Evolutionary conservation across 2,113 vertebrate genomes (phyloP), one percentile per base, ranked within the genome.

Genomic region (Pelecanus crispus): DNA sequence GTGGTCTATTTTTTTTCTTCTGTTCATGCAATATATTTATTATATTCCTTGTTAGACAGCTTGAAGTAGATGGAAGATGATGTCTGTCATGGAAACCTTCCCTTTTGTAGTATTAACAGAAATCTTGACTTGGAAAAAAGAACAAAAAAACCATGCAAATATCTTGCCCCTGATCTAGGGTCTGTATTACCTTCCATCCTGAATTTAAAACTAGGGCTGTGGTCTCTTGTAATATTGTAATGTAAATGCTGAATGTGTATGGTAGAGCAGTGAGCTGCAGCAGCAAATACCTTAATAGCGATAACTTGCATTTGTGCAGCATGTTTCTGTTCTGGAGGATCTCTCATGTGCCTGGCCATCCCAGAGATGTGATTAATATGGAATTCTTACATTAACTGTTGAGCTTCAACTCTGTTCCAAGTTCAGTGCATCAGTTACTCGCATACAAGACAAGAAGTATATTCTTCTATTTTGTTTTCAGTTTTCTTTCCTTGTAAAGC

Each of bases 341-440:
- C 16, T 90, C 8, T 67, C 0, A 0, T 42, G 55, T 90, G 29
- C 24, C 32, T 49, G 62, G 13, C 21, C 8, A 2, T 72, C 17
- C 26, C 56, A 82, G 40, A 47, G 21, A 7, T 32, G 18, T 32
- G 82, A 79, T 81, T 82, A 36, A 58, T 49, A 18, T 5, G 9
- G 68, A 77, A 59, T 78, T 83, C 5, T 78, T 81, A 58, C 21
- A 11, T 62, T 79, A 52, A 44, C 22, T 56, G 10, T 38, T 81
- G 63, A 81, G 32, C 26, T 78, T 49, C 11, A 34, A 12, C 24
- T 55, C 16, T 78, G 17, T 72, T 86, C 68, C 21, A 44, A 91
- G 40, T 36, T 56, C 74, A 73, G 17, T 56, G 26, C 49, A 40
- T 84, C 38, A 82, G 52, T 49, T 65, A 6, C 22, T 79, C 2